Percentiles rank a stretch among this genome's conserved stretches.
These are phyloP conservation scores for Drosophila flavopinicola DNA, from an alignment of 2,888 invertebrate species.

Conservation along the genomic window DNA sequence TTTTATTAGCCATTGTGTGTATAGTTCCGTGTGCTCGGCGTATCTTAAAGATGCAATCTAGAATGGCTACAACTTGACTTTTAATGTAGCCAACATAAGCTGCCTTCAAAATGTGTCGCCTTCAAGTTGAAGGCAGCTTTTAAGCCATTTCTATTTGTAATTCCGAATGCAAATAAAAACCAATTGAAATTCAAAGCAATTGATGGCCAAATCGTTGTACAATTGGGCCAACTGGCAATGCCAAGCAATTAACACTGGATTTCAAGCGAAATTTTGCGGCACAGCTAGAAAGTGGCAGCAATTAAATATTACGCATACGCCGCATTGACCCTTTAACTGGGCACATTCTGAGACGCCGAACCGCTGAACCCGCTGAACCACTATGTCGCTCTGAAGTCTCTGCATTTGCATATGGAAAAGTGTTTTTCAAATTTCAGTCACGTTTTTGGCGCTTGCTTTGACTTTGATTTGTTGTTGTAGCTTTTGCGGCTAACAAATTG, in stretches of 20 bases:
- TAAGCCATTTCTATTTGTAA: constrained; percentile 60
- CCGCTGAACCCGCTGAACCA: constrained; percentile 5
- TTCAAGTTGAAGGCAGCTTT: constrained; percentile 61
- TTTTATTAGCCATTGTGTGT: constrained; percentile 44
- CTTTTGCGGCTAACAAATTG: constrained; percentile 42
- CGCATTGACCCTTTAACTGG: constrained; percentile 49
- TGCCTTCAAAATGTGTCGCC: constrained; percentile 46
- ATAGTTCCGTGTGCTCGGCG: constrained; percentile 59
- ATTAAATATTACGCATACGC: constrained; percentile 52
- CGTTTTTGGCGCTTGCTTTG: constrained; percentile 56
- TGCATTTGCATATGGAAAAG: constrained; percentile 27
- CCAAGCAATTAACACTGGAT: constrained; percentile 28
- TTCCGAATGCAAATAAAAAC: constrained; percentile 56
- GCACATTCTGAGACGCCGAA: constrained; percentile 52
- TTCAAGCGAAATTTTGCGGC: not conserved
- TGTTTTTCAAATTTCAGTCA: constrained; percentile 55
- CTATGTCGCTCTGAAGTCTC: not conserved
- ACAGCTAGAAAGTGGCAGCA: constrained; percentile 30
- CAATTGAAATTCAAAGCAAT: constrained; percentile 73
- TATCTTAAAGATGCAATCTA: constrained; percentile 51
- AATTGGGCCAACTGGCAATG: constrained; percentile 47
- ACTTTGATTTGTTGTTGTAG: constrained; percentile 25
- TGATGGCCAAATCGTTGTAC: constrained; percentile 36
- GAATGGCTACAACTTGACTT: constrained; percentile 39
- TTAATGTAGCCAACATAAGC: constrained; percentile 22